Evolutionary conservation across 2,888 invertebrate species (phyloP), one percentile per base, ranked within the genome.

Genomic region (Sturmia bella): DNA sequence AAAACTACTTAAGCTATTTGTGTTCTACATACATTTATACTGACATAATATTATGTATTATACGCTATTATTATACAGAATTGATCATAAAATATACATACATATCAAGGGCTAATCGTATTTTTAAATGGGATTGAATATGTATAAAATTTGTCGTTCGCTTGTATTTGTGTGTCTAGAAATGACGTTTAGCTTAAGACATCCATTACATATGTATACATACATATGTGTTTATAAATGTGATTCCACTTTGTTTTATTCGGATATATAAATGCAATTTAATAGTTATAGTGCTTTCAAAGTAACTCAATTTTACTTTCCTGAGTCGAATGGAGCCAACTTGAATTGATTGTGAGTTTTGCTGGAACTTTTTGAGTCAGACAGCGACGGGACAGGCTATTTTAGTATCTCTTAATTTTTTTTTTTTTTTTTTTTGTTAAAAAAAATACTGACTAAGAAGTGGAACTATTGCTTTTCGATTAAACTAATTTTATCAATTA

Each of bases 1-100:
- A 72, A 41, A 17, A n/a, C 56, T 78, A 78, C 63, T 72, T 72
- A 72, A 66, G 12, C 43, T 78, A 59, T 72, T 78, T 77, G 76
- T 77, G 69, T 69, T 45, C 52, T 12, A 52, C 15, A 24, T 32
- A 32, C 32, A 32, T 32, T 9, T 9, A 32, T 32, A 32, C 9
- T 32, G 7, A 59, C 21, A 37, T 63, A 32, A n/a, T 59, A 76
- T 61, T 45, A 57, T 19, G 1, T n/a, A 19, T 70, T 48, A 37
- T 68, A 13, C n/a, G n/a, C n/a, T 61, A 41, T 64, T 69, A 77
- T 77, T n/a, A 56, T 70, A 77, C 70, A 70, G 56, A 56, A 24
- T 21, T 45, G 9, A 19, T 50, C 37, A 41, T 50, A 66, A 66
- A 70, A 50, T 54, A 32, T n/a, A n/a, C n/a, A n/a, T n/a, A n/a